A percentile compares a stretch with the other conserved stretches of the same genome.
phyloP scores from a whole-genome alignment of 2,113 vertebrate genomes.

The Channa maculata region DNA sequence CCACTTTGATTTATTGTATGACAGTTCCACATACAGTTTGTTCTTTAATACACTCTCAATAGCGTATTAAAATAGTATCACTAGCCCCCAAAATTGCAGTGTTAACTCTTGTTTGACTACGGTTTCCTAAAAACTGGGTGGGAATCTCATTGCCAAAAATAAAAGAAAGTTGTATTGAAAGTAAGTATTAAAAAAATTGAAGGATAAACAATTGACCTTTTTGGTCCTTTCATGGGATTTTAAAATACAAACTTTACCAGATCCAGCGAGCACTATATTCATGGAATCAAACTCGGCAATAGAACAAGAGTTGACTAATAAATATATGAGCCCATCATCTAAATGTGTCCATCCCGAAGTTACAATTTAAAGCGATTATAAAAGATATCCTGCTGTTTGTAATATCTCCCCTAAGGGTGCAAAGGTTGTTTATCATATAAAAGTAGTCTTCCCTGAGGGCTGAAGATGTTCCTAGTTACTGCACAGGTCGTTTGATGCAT shows the following conservation, averaged over 20 bases:
- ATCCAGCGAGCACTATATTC: not conserved
- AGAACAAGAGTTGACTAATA: too few relatives aligned
- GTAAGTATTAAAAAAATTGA: not conserved
- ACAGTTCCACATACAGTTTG: not conserved
- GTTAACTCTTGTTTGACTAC: too few relatives aligned
- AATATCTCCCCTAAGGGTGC: slow-evolving; percentile 21
- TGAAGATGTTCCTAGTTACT: slow-evolving; percentile 26
- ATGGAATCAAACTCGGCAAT: not conserved
- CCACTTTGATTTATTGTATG: not conserved
- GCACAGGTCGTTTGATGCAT: slow-evolving; percentile 26
- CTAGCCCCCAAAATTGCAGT: too few relatives aligned
- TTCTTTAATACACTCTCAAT: too few relatives aligned
- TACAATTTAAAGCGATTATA: slow-evolving; percentile 30
- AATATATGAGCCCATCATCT: too few relatives aligned
- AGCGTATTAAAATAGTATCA: too few relatives aligned
- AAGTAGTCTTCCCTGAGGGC: slow-evolving; percentile 48
- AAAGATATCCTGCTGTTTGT: slow-evolving; percentile 16
- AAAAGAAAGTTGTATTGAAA: too few relatives aligned
- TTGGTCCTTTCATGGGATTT: not conserved
- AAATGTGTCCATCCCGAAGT: slow-evolving; percentile 8
- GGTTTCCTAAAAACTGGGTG: too few relatives aligned
- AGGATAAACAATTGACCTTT: not conserved
- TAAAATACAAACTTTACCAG: not conserved
- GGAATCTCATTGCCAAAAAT: too few relatives aligned
- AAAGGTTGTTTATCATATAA: slow-evolving; percentile 34